phyloP scores from a whole-genome alignment of 2,113 vertebrate genomes.

The Synodontis membranacea region DNA sequence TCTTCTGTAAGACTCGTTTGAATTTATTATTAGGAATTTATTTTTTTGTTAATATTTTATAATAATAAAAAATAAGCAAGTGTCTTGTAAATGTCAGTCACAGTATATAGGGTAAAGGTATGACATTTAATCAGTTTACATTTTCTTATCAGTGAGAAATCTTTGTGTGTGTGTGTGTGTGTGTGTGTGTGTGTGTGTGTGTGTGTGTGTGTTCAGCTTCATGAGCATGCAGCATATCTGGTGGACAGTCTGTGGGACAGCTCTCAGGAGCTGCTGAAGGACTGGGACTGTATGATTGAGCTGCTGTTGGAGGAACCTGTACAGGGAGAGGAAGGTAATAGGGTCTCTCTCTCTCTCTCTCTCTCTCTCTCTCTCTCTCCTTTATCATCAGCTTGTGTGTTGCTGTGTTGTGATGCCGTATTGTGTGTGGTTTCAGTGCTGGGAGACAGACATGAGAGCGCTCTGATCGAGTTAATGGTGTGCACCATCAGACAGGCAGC shows the following conservation, averaged over 20 bases:
- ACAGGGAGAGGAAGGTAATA: conserved; percentile 94
- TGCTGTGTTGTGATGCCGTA: neutral
- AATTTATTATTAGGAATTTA: too few relatives aligned
- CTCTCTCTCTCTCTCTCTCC: neutral
- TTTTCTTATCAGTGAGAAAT: neutral
- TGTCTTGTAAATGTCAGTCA: neutral
- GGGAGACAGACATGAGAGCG: conserved; percentile 95
- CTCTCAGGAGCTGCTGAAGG: conserved; percentile 96
- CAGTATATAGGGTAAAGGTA: neutral
- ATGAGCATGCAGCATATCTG: conserved; percentile 96
- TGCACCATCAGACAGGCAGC: conserved; percentile 97
- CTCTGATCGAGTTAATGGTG: conserved; percentile 94
- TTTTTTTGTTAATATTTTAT: too few relatives aligned
- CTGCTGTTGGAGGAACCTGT: conserved; percentile 94
- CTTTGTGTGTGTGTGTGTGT: conserved; percentile 16
- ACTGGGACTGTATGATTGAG: conserved; percentile 99
- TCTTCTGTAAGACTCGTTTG: neutral
- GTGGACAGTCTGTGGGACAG: conserved; percentile 99
- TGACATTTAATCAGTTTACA: neutral
- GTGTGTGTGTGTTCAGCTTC: conserved; percentile 76
- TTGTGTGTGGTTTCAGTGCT: conserved; percentile 73
- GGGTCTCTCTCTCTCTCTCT: too few relatives aligned
- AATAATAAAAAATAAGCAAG: neutral
- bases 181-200: conserved; percentile 28
- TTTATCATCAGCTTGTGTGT: neutral